A percentile compares a stretch with the other conserved stretches of the same genome.
Conservation (phyloP, 2,113 vertebrate genomes). For the Camelus bactrianus region DNA sequence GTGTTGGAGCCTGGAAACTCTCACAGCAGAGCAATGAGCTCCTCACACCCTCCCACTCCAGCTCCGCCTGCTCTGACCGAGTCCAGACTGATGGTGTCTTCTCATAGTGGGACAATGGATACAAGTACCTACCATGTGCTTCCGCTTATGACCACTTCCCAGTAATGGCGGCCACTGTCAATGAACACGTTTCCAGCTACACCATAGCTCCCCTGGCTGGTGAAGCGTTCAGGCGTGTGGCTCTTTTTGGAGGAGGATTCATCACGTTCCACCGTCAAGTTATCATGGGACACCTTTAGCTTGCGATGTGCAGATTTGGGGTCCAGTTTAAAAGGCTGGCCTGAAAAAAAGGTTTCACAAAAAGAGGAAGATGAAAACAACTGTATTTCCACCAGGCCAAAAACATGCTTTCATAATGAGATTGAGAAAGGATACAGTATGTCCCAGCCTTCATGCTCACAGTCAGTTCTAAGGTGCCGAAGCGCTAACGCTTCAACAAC, state of each 20-base stretch:
- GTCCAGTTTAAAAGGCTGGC: slow-evolving; percentile 98
- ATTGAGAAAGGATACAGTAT: not conserved
- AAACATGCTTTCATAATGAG: not conserved
- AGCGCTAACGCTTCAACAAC: not conserved
- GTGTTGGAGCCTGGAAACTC: too few relatives aligned
- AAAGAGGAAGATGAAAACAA: slow-evolving; percentile 38
- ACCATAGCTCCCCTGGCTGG: slow-evolving; percentile 96
- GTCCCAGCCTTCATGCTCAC: not conserved
- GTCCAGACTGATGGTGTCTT: too few relatives aligned
- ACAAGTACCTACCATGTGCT: slow-evolving; percentile 94
- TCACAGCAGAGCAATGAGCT: too few relatives aligned
- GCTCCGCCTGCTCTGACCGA: too few relatives aligned
- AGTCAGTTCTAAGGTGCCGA: not conserved
- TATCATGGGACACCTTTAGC: slow-evolving; percentile 97
- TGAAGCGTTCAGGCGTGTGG: slow-evolving; percentile 96
- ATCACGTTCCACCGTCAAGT: slow-evolving; percentile 97
- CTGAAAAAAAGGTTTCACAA: slow-evolving; percentile 82
- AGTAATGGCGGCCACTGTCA: slow-evolving; percentile 98
- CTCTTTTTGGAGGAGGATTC: slow-evolving; percentile 98
- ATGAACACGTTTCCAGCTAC: slow-evolving; percentile 98
- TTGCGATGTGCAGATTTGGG: slow-evolving; percentile 98
- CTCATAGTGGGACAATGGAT: not conserved
- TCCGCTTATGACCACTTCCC: slow-evolving; percentile 98
- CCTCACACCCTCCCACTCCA: too few relatives aligned
- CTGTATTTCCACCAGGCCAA: slow-evolving; percentile 52